Conservation (phyloP, 2,797 vertebrate genomes). For the Acanthornis magna region DNA sequence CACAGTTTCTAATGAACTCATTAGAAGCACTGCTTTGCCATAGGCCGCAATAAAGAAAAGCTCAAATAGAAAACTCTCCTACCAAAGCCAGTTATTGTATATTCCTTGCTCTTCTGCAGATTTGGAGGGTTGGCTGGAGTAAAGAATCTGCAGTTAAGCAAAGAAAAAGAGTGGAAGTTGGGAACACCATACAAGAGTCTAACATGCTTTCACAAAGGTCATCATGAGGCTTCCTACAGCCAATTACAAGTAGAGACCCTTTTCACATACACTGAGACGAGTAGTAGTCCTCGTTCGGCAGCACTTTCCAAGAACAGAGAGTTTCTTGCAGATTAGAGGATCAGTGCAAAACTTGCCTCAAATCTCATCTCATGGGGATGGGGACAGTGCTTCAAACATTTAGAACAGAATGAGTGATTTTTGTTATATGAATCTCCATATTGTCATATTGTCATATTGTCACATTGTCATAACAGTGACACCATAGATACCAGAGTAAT, state of each 20-base stretch:
- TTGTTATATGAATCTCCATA: neutral
- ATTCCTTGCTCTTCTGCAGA: neutral
- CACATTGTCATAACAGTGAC: neutral
- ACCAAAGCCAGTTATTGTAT: neutral
- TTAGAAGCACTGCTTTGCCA: neutral
- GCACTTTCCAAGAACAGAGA: neutral
- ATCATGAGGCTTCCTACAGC: fast-evolving
- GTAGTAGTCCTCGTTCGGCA: neutral
- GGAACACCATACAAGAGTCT: neutral
- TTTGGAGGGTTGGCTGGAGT: neutral
- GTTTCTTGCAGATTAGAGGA: neutral
- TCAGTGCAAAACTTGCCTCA: neutral
- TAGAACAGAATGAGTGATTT: neutral
- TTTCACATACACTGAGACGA: neutral
- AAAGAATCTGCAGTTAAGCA: neutral
- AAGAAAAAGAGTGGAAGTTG: neutral
- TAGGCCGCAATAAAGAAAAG: neutral
- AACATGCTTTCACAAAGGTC: neutral
- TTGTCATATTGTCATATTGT: no score
- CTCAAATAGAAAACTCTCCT: neutral
- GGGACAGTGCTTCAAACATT: neutral
- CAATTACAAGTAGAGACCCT: neutral
- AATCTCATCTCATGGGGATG: no score
- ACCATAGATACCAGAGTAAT: neutral
- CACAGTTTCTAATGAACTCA: neutral